These are phyloP conservation scores for Sparus aurata DNA, from an alignment of 2,797 vertebrate species.

Conservation along the genomic window DNA sequence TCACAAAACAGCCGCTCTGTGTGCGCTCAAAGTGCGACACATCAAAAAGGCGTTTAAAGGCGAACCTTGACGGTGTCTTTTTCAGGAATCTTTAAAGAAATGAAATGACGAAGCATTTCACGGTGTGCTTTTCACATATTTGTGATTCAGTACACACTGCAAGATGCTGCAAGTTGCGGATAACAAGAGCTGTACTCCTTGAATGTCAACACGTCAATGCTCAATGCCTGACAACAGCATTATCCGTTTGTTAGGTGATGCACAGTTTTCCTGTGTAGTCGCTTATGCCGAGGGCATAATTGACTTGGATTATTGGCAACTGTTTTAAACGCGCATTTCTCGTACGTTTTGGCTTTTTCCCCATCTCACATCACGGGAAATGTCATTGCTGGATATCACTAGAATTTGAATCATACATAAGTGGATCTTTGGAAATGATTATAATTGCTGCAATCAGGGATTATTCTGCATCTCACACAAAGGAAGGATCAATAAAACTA, in stretches of 20 bases:
- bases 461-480: conserved; percentile 46
- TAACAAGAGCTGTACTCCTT: neutral
- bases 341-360: conserved; percentile 24
- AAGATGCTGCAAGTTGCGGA: conserved; percentile 26
- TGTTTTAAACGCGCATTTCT: conserved; percentile 45
- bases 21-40: conserved; percentile 35
- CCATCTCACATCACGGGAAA: conserved; percentile 28
- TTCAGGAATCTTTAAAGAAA: conserved; percentile 47
- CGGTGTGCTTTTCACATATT: conserved; percentile 14
- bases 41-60: conserved; percentile 61
- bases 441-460: conserved; percentile 36
- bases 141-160: conserved; percentile 10
- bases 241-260: conserved; percentile 14
- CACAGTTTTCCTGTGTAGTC: neutral
- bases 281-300: neutral
- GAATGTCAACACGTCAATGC: conserved; percentile 35
- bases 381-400: conserved; percentile 23
- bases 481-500: conserved; percentile 58
- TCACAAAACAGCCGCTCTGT: conserved; percentile 56
- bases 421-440: conserved; percentile 43
- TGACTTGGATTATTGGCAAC: conserved; percentile 9
- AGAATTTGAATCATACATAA: conserved; percentile 54
- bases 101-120: conserved; percentile 39
- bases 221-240: neutral
- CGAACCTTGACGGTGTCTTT: conserved; percentile 6